Evolutionary conservation across 2,888 invertebrate genomes (phyloP), one percentile per base, ranked within the genome.

Genomic region (Sclerodermus sp.): DNA sequence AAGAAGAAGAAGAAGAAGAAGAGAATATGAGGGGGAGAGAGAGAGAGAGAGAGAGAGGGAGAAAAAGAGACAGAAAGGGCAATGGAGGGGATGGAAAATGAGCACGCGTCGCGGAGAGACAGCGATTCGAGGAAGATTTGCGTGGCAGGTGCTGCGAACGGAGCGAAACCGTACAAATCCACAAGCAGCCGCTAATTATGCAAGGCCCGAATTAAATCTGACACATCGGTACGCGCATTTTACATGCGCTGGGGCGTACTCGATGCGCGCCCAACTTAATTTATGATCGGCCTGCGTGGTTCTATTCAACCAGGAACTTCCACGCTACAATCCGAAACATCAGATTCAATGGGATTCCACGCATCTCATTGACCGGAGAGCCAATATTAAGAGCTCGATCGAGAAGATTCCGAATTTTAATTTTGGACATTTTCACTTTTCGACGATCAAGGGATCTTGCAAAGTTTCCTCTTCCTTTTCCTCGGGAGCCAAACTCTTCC

Each of bases 81-180:
- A 13, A 39, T 38, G 37, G 44, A 45, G 49, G 51, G 32, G 50
- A 40, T 36, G 15, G 51, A 38, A 45, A 42, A 32, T 16, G 36
- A 42, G 37, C 23, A 16, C n/a, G 16, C 36, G 42, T 23, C 3
- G 42, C 30, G 44, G 42, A 23, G 53, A 23, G 4, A 23, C 23
- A 23, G 57, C 39, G 53, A 59, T 55, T 52, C 43, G 53, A 46
- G 37, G 55, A 47, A 60, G 57, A 58, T 58, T 57, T 46, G 60
- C 50, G 57, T 48, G 69, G 61, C 77, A 77, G 77, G 77, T 77
- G 77, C 76, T 72, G 71, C 71, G 74, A 74, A 52, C 68, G 48
- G 66, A 77, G 73, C 77, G 76, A 66, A 60, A 76, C 76, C 70
- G 68, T 64, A 51, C 55, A 51, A 49, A 56, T 58, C 57, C 55